Evolutionary conservation across 2,797 vertebrate genomes (phyloP), one percentile per base, ranked within the genome.

Genomic region (Ibycter americanus): DNA sequence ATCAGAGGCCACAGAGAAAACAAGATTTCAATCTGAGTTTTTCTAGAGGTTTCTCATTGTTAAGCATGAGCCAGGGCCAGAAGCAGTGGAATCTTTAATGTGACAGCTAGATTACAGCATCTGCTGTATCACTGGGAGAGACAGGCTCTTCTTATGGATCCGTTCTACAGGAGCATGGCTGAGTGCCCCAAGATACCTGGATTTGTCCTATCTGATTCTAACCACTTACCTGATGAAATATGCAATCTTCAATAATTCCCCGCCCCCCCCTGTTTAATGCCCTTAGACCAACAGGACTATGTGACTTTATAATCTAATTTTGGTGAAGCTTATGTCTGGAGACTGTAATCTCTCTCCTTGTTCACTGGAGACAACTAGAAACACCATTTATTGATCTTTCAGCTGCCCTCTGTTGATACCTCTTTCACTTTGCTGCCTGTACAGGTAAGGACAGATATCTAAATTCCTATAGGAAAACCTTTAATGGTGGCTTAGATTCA

Each of bases 331-430:
- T 84, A 26, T 23, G 3, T 54, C 9, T 76, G 42, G 9, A 77
- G 32, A 49, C 36, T 65, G 9, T 63, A 67, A 46, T 74, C 26
- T 94, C 32, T 29, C 10, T 42, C 6, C 21, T 66, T 56, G 15
- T 40, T 86, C 21, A 27, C 0, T 23, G 20, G 46, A 82, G 25
- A 36, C 12, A 44, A 81, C 26, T 1, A 59, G 7, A 79, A 91
- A 46, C 11, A 46, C 0, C 0, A 18, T 56, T 88, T 86, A 0
- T 0, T 81, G 20, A 66, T 77, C 36, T 71, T 61, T 77, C 22
- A 73, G 46, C 38, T 82, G 26, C 23, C 27, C 14, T 93, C 22
- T 80, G 1, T 22, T 27, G 16, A 40, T 36, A n/a, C 4, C 2
- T 67, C 3, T 59, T 79, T 66, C 27, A 76, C 34, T 81, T 78